These are phyloP conservation scores for Alces alces DNA, from an alignment of 2,113 vertebrate species.

Conservation along the genomic window DNA sequence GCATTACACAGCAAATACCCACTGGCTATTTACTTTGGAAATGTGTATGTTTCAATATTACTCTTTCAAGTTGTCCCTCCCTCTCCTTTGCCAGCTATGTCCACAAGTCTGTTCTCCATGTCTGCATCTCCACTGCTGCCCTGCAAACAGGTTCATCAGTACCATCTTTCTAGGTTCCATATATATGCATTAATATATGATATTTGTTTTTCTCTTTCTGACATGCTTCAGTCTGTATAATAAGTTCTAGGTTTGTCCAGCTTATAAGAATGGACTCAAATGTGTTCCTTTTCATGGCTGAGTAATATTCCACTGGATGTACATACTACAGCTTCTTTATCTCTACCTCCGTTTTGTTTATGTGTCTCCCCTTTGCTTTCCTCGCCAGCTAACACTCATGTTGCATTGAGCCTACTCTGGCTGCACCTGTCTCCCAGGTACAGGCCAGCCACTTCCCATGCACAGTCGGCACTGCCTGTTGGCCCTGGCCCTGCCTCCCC, in stretches of 20 bases:
- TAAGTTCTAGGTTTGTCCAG: background rate
- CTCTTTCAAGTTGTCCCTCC: background rate
- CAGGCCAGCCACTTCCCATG: background rate
- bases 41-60: background rate
- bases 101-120: background rate
- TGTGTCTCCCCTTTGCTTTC: background rate
- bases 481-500: rapidly evolving
- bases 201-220: background rate
- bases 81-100: background rate
- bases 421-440: rapidly evolving
- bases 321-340: rapidly evolving
- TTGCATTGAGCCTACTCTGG: rapidly evolving
- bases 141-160: background rate
- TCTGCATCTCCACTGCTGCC: background rate
- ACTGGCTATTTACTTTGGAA: background rate
- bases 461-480: rapidly evolving
- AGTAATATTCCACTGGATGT: background rate
- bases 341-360: background rate
- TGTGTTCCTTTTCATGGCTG: background rate
- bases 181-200: rapidly evolving
- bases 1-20: background rate
- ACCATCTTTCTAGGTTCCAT: background rate
- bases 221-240: background rate
- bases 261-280: background rate
- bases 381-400: background rate